Evolutionary conservation across 2,113 vertebrate genomes (phyloP), one percentile per base, ranked within the genome.

Genomic region (Sorex araneus): DNA sequence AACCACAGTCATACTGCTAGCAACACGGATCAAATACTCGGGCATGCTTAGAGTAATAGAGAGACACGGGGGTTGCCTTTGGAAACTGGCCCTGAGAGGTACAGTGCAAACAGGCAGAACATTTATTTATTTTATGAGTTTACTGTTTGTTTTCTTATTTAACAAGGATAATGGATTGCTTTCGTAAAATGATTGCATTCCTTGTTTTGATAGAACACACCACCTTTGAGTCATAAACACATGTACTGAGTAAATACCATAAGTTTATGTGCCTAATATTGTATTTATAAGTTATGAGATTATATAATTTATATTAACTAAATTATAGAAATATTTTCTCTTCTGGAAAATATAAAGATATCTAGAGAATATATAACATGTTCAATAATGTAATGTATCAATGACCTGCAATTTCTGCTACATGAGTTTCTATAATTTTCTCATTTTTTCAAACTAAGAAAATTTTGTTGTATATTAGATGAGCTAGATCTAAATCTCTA

Each of bases 121-220:
- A 89, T 66, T 25, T 7, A 25, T 28, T 80, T 40, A 23, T 27
- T 90, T 54, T 50, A 74, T 36, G 0, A 30, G 34, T 40, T 43
- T 45, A 9, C 45, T 21, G 19, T 3, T 57, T 75, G 9, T 4
- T 87, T 40, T 66, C 73, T 54, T 79, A 77, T 79, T 36, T 27
- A 28, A 47, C 0, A n/a, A 19, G 3, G 11, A 77, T 23, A 86
- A 90, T 40, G 3, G 12, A 77, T 87, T 87, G 34, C 23, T 87
- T 87, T 81, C 90, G 43, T 67, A 63, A 93, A 81, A 40, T 18
- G 30, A 90, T 25, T 84, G 19, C 84, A 81, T 84, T 83, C 25
- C 27, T 85, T 88, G 12, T 69, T 69, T 50, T 94, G 40, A 60
- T 69, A 81, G 89, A 63, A 94, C 80, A 86, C 11, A 23, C 27